Conservation (phyloP, 2,113 vertebrate genomes). For the Nerophis ophidion region DNA sequence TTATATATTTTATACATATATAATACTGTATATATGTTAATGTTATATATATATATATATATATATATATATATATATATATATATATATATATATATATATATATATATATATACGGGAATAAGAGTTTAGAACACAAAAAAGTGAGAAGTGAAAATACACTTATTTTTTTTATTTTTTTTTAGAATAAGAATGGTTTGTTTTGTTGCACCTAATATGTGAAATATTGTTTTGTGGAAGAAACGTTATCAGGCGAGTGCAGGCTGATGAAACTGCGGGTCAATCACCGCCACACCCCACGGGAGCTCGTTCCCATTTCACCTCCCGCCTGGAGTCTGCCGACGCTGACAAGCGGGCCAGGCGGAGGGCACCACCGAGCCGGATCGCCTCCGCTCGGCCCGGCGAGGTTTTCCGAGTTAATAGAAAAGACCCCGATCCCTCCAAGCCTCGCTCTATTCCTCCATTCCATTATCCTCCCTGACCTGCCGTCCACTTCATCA, state of each 20-base stretch:
- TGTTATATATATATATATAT: no score
- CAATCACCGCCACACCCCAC: constrained; percentile 54
- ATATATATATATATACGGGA: no score
- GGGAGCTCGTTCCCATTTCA: constrained; percentile 41
- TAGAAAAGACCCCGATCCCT: constrained; percentile 67
- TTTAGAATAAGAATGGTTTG: neutral
- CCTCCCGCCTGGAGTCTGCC: constrained; percentile 36
- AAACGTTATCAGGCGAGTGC: constrained; percentile 54
- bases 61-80: no score
- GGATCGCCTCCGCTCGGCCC: constrained; percentile 29
- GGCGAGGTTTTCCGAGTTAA: constrained; percentile 57
- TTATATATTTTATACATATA: neutral
- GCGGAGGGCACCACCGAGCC: constrained; percentile 37
- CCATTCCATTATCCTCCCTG: constrained; percentile 64
- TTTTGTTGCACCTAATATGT: constrained; percentile 25
- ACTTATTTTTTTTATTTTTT: no score
- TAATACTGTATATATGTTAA: no score
- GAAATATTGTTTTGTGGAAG: constrained; percentile 39
- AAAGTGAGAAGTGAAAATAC: no score
- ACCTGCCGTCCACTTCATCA: constrained; percentile 58
- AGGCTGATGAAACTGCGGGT: constrained; percentile 66
- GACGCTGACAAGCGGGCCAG: constrained; percentile 36
- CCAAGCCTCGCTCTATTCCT: constrained; percentile 37
- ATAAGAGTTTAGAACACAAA: no score
- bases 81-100: no score